Percentiles rank a stretch among this genome's conserved stretches.
Evolutionary conservation across 2,888 invertebrate species (phyloP).

Genomic region (Harpalus rufipes): DNA sequence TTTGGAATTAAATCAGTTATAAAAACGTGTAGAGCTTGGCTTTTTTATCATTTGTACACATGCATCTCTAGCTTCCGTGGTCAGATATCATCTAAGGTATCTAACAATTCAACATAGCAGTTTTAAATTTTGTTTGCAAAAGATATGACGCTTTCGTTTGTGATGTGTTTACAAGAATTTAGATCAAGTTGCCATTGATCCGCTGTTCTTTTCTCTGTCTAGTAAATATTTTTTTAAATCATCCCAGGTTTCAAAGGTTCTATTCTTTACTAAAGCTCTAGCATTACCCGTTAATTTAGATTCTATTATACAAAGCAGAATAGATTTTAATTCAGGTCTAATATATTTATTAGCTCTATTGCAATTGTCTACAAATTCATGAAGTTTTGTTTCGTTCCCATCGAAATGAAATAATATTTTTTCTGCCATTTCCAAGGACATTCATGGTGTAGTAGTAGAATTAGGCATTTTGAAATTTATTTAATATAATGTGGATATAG

Average conservation of each 20-base stretch:
- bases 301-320: slow-evolving; percentile 68
- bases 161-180: slow-evolving; percentile 70
- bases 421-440: too few species aligned
- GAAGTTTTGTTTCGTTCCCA: neutral
- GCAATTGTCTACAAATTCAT: slow-evolving; percentile 3
- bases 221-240: slow-evolving; percentile 68
- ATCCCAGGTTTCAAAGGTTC: slow-evolving; percentile 68
- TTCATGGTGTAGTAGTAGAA: neutral
- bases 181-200: slow-evolving; percentile 72
- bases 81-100: slow-evolving; percentile 65
- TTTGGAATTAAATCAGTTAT: neutral
- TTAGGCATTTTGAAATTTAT: too few species aligned
- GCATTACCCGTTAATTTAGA: slow-evolving; percentile 69
- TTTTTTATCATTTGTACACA: neutral
- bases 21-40: neutral
- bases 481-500: too few species aligned
- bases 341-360: neutral
- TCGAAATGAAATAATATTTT: neutral
- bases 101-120: slow-evolving; percentile 71
- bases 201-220: slow-evolving; percentile 70
- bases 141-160: slow-evolving; percentile 70
- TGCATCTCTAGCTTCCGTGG: neutral
- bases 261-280: slow-evolving; percentile 68
- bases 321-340: neutral
- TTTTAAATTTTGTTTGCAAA: slow-evolving; percentile 71